A percentile compares a stretch with the other conserved stretches of the same genome.
These are phyloP conservation scores for Danio rerio DNA, from an alignment of 2,113 vertebrate genomes.

Conservation along the genomic window DNA sequence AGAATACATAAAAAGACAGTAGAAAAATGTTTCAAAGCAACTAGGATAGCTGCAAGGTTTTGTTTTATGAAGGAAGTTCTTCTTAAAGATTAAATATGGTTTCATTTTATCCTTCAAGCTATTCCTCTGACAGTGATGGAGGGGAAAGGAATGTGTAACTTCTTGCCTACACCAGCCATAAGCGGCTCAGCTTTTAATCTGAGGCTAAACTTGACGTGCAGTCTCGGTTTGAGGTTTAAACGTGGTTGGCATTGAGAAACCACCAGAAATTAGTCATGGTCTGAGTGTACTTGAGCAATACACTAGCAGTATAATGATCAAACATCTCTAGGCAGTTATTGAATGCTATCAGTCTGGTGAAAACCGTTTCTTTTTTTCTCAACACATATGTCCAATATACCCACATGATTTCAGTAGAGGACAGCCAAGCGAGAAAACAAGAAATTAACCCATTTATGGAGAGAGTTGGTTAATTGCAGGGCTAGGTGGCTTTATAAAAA, in stretches of 20 bases:
- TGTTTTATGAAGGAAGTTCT: neutral
- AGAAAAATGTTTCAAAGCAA: slow-evolving; percentile 9
- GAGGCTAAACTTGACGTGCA: neutral
- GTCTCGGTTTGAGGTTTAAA: slow-evolving; percentile 1
- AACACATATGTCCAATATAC: neutral
- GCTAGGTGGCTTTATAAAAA: neutral
- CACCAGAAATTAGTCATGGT: neutral
- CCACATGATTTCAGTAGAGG: neutral
- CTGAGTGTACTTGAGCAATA: neutral
- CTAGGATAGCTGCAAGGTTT: neutral
- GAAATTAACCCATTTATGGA: neutral
- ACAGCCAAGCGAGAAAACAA: neutral
- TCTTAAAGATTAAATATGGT: neutral
- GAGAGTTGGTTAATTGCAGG: neutral
- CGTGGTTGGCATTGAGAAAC: neutral
- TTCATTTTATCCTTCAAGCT: neutral
- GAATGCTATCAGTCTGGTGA: neutral
- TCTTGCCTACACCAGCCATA: neutral
- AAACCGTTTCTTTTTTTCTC: neutral
- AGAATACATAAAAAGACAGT: neutral
- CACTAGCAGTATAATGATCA: neutral
- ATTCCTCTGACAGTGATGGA: slow-evolving; percentile 13
- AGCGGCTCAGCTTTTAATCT: slow-evolving; percentile 16
- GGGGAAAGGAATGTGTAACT: neutral
- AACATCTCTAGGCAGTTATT: neutral